Base-by-base conservation (phyloP, 1,140 invertebrate genomes). In the Drosophila asahinai region DNA sequence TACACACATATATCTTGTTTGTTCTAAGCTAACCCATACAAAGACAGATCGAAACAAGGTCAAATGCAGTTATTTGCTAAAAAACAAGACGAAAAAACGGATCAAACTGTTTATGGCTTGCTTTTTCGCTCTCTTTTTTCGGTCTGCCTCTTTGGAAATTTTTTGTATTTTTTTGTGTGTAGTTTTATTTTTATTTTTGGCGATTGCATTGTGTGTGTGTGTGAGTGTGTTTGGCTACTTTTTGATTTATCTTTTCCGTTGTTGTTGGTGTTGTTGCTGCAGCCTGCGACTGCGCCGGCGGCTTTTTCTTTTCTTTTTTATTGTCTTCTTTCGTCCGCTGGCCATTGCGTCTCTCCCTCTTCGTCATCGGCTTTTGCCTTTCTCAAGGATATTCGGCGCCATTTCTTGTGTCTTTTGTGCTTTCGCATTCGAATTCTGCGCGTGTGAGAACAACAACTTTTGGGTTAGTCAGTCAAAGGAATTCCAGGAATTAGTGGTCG, bases 161-260 rank as follows among this genome's bases (percentile, higher is more conserved):
- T 61, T 49, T 36, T 45, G 52, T 7, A 15, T 38, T 59, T 40
- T 57, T 54, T 60, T 33, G 17, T 30, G 19, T 57, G 33, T 43
- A 42, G 15, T 63, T 63, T 63, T 63, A 15, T 42, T 67, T 60
- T 63, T 65, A 36, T 55, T 51, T 61, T 38, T 36, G 19, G 17
- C 15, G 45, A 59, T 54, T 79, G 75, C 57, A 68, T 42, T 60
- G 55, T 2, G 33, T 36, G 33, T 36, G 33, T 36, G 33, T 11
- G 79, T 72, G 78, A 54, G 61, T 75, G 75, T 73, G 64, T 77
- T 66, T 74, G 71, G 81, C 84, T 90, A 91, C 86, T 90, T 84
- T 90, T 90, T 90, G 86, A 89, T 89, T 90, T 90, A 90, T 90
- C 79, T 90, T 90, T 90, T 90, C 86, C 86, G 86, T 90, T 89